These are phyloP conservation scores for Zootermopsis nevadensis DNA, from an alignment of 2,888 invertebrate species.

Conservation along the genomic window DNA sequence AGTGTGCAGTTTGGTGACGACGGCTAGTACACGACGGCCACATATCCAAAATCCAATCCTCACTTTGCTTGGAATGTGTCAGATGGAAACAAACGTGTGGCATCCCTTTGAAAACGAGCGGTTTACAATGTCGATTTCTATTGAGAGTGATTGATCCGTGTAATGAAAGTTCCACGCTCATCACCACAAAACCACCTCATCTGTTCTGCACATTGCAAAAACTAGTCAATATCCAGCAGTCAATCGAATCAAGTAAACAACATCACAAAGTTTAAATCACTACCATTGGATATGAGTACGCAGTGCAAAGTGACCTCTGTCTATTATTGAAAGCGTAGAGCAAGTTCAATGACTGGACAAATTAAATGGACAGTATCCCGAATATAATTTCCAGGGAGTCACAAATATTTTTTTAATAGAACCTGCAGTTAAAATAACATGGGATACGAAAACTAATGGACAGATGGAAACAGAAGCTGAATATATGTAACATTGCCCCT, in stretches of 20 bases:
- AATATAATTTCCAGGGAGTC: too few relatives aligned
- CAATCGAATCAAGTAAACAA: neutral
- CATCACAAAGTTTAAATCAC: neutral
- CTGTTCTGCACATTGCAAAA: neutral
- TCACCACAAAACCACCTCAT: neutral
- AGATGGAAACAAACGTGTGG: neutral
- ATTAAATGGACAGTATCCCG: too few relatives aligned
- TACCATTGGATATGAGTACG: neutral
- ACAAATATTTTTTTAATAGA: too few relatives aligned
- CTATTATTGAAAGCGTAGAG: too few relatives aligned
- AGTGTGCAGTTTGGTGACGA: too few relatives aligned
- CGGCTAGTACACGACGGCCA: too few relatives aligned
- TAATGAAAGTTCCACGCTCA: neutral
- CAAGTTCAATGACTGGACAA: too few relatives aligned
- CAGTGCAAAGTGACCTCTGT: too few relatives aligned
- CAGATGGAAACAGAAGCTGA: too few relatives aligned
- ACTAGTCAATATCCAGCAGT: slow-evolving; percentile 1
- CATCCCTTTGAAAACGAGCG: neutral
- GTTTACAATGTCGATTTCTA: slow-evolving; percentile 5
- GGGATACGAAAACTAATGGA: too few relatives aligned
- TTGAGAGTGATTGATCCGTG: neutral
- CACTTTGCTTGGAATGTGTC: neutral
- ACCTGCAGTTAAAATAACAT: too few relatives aligned
- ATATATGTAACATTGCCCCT: too few relatives aligned
- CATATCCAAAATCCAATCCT: neutral